Conservation (phyloP, 2,888 invertebrate genomes). For the Melanostoma mellinum region DNA sequence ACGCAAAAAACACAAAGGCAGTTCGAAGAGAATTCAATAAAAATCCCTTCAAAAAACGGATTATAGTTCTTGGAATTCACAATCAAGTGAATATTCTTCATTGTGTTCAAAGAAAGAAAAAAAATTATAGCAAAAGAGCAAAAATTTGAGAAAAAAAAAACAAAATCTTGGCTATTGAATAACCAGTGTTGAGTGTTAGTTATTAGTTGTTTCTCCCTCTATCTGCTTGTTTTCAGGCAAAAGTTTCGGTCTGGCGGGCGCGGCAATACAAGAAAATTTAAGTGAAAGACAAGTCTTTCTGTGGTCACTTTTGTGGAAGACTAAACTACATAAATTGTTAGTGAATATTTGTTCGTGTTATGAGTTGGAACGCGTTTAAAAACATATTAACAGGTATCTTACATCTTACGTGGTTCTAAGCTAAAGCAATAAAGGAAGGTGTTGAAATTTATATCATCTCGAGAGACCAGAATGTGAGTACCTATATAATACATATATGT, state of each 20-base stretch:
- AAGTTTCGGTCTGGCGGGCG: conserved; percentile 18
- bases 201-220: conserved; percentile 24
- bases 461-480: no score
- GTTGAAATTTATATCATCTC: no score
- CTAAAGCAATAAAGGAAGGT: no score
- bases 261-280: conserved; percentile 1
- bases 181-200: conserved; percentile 15
- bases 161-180: conserved; percentile 1
- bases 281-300: conserved; percentile 10
- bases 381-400: no score
- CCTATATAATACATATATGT: no score
- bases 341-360: no score
- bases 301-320: neutral
- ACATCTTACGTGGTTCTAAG: no score
- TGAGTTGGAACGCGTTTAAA: no score
- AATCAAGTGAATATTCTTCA: neutral
- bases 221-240: neutral
- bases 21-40: neutral
- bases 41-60: neutral
- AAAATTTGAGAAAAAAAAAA: neutral
- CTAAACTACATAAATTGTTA: no score
- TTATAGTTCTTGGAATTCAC: no score
- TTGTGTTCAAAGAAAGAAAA: neutral
- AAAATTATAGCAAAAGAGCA: neutral
- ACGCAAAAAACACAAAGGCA: neutral